Evolutionary conservation across 2,888 invertebrate genomes (phyloP).

Genomic region (Timema cristinae): DNA sequence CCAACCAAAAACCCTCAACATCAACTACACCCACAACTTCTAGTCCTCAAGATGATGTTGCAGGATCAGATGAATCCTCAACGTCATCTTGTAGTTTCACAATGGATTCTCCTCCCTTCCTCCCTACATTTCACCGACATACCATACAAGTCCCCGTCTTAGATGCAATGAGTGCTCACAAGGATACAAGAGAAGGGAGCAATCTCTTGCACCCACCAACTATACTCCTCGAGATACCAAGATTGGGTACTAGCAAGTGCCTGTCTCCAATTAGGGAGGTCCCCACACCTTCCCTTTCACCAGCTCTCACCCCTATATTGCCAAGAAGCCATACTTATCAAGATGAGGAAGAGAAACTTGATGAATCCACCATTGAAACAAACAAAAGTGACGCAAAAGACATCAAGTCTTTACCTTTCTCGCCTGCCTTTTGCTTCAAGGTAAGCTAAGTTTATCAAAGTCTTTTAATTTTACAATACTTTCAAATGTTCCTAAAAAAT

Average conservation of each 20-base stretch:
- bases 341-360: no score
- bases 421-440: no score
- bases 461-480: no score
- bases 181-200: conserved; percentile 51
- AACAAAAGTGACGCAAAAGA: no score
- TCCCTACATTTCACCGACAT: conserved; percentile 38
- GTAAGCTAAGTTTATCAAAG: no score
- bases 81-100: conserved; percentile 57
- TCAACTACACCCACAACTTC: conserved; percentile 71
- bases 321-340: conserved; percentile 39
- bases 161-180: conserved; percentile 65
- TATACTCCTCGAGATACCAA: conserved; percentile 72
- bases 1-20: conserved; percentile 53
- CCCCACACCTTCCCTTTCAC: conserved; percentile 61
- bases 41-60: conserved; percentile 68
- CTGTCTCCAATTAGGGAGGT: conserved; percentile 75
- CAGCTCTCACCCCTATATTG: conserved; percentile 63
- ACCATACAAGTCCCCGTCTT: conserved; percentile 60
- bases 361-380: no score
- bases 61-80: conserved; percentile 66
- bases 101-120: conserved; percentile 59
- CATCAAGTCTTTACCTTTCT: no score
- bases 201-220: conserved; percentile 68
- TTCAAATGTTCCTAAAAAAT: no score
- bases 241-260: conserved; percentile 63